These are phyloP conservation scores for Eupithecia vulgata DNA, from an alignment of 2,888 invertebrate genomes.

Conservation along the genomic window DNA sequence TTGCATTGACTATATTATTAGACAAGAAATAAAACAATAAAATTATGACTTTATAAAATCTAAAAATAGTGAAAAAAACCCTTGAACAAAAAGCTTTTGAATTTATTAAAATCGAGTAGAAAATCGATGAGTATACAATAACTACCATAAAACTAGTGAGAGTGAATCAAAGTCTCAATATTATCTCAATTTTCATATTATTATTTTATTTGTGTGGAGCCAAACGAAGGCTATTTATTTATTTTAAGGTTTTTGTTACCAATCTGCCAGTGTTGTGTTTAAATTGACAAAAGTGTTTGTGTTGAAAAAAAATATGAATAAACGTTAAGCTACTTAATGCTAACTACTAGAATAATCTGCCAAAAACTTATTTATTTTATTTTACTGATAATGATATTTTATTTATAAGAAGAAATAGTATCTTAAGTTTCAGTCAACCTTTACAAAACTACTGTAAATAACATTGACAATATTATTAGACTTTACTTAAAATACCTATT, in stretches of 20 bases:
- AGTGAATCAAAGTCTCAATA: slow-evolving; percentile 6
- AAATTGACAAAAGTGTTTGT: slow-evolving; percentile 12
- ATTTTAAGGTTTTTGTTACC: slow-evolving; percentile 32
- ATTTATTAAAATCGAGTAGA: background rate
- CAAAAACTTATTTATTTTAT: slow-evolving; percentile 31
- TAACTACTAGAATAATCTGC: slow-evolving; percentile 22
- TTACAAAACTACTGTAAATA: slow-evolving; percentile 37
- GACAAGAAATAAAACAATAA: background rate
- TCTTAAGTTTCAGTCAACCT: slow-evolving; percentile 25
- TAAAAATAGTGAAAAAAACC: background rate
- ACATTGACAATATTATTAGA: slow-evolving; percentile 43
- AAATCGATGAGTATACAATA: too few species aligned
- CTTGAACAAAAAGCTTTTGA: background rate
- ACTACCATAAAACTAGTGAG: background rate
- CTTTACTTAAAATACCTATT: slow-evolving; percentile 26
- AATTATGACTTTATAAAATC: background rate
- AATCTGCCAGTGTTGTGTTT: slow-evolving; percentile 28
- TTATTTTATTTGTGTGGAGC: background rate
- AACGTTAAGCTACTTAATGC: background rate
- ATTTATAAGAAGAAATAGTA: slow-evolving; percentile 20
- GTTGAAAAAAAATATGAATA: slow-evolving; percentile 1
- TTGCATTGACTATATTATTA: background rate
- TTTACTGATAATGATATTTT: slow-evolving; percentile 29
- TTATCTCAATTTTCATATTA: background rate
- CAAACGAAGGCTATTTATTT: slow-evolving; percentile 31